These are phyloP conservation scores for Echinometra lucunter DNA, from an alignment of 53 echinoderm and acorn worm genomes.

Conservation along the genomic window DNA sequence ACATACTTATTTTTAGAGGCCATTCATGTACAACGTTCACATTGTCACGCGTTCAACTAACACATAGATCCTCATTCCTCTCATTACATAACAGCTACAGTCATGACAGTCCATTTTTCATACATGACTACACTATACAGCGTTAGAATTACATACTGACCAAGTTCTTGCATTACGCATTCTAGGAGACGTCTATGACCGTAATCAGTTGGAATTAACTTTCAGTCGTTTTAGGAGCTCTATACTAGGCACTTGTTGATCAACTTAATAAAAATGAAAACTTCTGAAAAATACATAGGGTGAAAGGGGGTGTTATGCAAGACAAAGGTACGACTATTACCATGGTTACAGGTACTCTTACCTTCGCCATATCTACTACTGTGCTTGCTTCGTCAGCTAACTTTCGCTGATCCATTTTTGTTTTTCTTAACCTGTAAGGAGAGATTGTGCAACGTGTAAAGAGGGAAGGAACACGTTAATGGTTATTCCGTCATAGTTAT, in stretches of 20 bases:
- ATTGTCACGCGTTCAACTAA: constrained; percentile 14
- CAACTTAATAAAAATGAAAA: background rate
- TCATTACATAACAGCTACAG: background rate
- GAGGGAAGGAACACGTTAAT: background rate
- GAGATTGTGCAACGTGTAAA: constrained; percentile 1
- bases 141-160: constrained; percentile 5
- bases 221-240: background rate
- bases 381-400: constrained; percentile 99
- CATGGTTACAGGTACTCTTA: constrained; percentile 60
- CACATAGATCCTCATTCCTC: constrained; percentile 13
- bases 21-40: constrained; percentile 32
- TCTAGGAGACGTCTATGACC: background rate
- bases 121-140: constrained; percentile 29
- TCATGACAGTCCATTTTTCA: background rate
- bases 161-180: background rate
- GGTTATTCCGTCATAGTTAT: background rate
- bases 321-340: background rate
- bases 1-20: background rate
- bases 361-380: constrained; percentile 99
- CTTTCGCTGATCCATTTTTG: constrained; percentile 99
- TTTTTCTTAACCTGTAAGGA: constrained; percentile 93
- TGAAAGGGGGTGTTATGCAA: background rate
- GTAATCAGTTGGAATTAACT: background rate
- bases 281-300: background rate
- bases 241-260: background rate